These are phyloP conservation scores for Melieria omissa DNA, from an alignment of 2,888 invertebrate species.

Conservation along the genomic window DNA sequence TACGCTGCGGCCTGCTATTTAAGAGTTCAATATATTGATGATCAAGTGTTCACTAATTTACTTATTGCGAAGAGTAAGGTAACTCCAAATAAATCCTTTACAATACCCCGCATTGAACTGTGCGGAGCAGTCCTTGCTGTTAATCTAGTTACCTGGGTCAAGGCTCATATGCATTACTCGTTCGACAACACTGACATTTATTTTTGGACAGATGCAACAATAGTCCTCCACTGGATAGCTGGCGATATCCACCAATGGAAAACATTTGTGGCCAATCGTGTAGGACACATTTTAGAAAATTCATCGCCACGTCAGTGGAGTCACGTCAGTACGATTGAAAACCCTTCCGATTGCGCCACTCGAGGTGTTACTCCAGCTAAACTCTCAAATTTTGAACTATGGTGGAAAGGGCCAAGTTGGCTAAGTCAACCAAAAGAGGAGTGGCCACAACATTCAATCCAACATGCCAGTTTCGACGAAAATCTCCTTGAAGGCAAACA, in stretches of 20 bases:
- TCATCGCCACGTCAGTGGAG: conserved; percentile 4
- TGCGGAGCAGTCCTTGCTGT: conserved; percentile 30
- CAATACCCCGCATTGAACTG: conserved; percentile 32
- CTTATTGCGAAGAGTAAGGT: conserved; percentile 13
- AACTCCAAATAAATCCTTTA: conserved; percentile 20
- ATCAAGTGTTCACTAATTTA: neutral
- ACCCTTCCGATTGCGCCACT: conserved; percentile 15
- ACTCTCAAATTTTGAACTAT: neutral
- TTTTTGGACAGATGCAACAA: conserved; percentile 34
- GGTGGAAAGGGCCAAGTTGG: conserved; percentile 15
- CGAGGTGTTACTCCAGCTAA: conserved; percentile 12
- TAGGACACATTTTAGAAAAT: neutral
- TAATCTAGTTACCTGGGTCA: conserved; percentile 22
- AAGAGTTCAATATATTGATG: conserved; percentile 17
- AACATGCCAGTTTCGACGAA: neutral
- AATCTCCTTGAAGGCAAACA: too few relatives aligned
- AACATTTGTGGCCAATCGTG: conserved; percentile 22
- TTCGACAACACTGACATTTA: conserved; percentile 13
- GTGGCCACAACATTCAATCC: neutral
- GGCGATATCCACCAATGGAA: conserved; percentile 20
- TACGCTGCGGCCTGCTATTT: conserved; percentile 30
- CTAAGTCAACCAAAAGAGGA: neutral
- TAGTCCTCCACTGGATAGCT: conserved; percentile 27
- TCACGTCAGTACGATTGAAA: conserved; percentile 8
- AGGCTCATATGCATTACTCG: conserved; percentile 8